These are phyloP conservation scores for Copidosoma aretas DNA, from an alignment of 2,888 invertebrate genomes.

Conservation along the genomic window DNA sequence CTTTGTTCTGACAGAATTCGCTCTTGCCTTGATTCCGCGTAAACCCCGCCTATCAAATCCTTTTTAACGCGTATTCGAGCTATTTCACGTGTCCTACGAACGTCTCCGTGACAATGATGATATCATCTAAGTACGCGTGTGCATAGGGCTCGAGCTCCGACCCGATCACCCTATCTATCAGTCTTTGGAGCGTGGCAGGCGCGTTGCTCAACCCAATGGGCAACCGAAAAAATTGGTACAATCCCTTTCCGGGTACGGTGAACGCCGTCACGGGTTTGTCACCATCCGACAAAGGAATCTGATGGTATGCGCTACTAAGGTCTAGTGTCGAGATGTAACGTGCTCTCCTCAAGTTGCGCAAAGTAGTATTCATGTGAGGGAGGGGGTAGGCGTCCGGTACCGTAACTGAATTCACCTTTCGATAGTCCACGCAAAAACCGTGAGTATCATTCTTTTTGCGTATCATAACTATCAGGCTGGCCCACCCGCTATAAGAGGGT, in stretches of 20 bases:
- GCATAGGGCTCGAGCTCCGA: slow-evolving; percentile 38
- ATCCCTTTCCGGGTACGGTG: slow-evolving; percentile 41
- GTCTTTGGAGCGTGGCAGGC: slow-evolving; percentile 43
- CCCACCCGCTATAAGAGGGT: not conserved
- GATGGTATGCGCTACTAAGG: slow-evolving; percentile 41
- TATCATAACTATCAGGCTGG: not conserved
- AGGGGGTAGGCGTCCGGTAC: slow-evolving; percentile 40
- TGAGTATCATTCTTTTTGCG: not conserved
- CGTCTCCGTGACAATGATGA: slow-evolving; percentile 38
- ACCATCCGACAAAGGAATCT: slow-evolving; percentile 34
- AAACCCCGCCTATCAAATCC: slow-evolving; percentile 20
- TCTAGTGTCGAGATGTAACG: slow-evolving; percentile 43
- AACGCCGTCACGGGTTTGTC: slow-evolving; percentile 43
- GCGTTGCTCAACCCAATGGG: slow-evolving; percentile 37
- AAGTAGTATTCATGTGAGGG: slow-evolving; percentile 41
- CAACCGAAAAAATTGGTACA: slow-evolving; percentile 43
- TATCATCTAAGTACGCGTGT: slow-evolving; percentile 40
- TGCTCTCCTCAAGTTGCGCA: slow-evolving; percentile 47
- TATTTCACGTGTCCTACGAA: slow-evolving; percentile 40
- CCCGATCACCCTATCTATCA: slow-evolving; percentile 43
- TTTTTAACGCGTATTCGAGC: slow-evolving; percentile 20
- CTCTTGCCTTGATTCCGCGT: slow-evolving; percentile 40
- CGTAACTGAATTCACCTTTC: slow-evolving; percentile 49
- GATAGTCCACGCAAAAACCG: slow-evolving; percentile 33
- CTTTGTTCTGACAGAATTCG: slow-evolving; percentile 38